Base-by-base conservation (phyloP, 1,140 invertebrate species). In the Lepidurus packardi region DNA sequence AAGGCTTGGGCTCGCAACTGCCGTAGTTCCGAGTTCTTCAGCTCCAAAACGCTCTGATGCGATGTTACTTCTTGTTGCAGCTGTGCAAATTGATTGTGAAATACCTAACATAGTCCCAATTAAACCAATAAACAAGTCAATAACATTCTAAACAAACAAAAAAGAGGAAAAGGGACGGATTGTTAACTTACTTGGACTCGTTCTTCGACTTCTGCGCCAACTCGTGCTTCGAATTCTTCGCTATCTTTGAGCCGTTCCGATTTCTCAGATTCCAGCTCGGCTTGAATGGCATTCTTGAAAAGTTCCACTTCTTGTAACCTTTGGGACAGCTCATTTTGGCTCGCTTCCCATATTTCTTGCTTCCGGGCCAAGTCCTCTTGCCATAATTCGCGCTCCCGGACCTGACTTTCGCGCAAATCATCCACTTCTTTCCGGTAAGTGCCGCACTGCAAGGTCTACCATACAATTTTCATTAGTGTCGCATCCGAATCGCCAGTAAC, bases 1-100 rank as follows among this genome's bases (percentile, higher is more conserved):
- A 65, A 65, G 21, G 21, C 53, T 21, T 65, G 53, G 4, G 53
- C 53, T 65, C 53, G 53, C 21, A 65, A 65, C 21, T 65, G 53
- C n/a, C 53, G 53, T 13, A 65, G 21, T 65, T 65, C 53, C 53
- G 53, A 65, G 53, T 65, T 65, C 53, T 65, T 65, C 53, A 65
- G 53, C 21, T 65, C 53, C 53, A 65, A 65, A 16, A 65, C 53
- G 13, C n/a, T 65, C 53, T 65, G 53, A 21, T 65, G 53, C 8
- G 53, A 65, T 13, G 53, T 65, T 13, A 65, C 53, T 65, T 65
- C 53, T 65, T 65, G 53, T 16, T 65, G 53, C 53, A 65, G 53
- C 53, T 65, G 16, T 4, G 21, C 16, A 16, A 65, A 65, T 7
- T 65, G 16, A 21, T 16, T 16, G 16, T 65, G 53, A 16, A 65